These are phyloP conservation scores for Speoplatyrhinus poulsoni DNA, from an alignment of 2,113 vertebrate species.

Conservation along the genomic window DNA sequence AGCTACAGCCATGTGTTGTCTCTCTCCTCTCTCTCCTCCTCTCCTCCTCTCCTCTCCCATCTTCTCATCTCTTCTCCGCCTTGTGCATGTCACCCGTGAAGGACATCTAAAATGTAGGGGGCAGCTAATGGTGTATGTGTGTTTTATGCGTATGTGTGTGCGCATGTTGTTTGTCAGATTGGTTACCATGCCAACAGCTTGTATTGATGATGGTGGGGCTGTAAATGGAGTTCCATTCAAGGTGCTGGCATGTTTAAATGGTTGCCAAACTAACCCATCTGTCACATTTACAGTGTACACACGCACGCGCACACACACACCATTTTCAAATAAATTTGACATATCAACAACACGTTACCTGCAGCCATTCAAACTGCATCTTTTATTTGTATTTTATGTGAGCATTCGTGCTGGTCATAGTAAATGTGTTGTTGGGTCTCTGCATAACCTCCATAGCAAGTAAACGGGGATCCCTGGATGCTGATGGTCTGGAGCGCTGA, in stretches of 20 bases:
- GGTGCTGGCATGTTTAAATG: not conserved
- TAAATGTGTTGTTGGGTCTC: not conserved
- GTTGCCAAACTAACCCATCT: not conserved
- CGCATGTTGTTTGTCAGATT: not conserved
- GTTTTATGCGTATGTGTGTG: constrained; percentile 7
- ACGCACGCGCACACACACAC: not conserved
- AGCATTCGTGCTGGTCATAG: no score
- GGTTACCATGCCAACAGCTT: not conserved
- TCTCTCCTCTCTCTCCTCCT: not conserved
- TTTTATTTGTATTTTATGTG: no score
- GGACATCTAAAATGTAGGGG: constrained; percentile 20
- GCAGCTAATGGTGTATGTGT: not conserved
- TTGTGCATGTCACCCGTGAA: not conserved
- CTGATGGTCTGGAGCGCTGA: constrained; percentile 15
- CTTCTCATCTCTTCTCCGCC: no score
- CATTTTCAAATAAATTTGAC: no score
- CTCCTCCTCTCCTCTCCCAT: not conserved
- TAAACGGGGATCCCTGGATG: constrained; percentile 28
- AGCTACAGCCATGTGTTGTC: constrained; percentile 45
- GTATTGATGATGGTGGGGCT: not conserved
- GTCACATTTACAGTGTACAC: not conserved
- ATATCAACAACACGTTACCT: no score
- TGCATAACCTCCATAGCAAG: not conserved
- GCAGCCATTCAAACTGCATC: no score
- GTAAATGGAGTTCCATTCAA: not conserved